These are phyloP conservation scores for Baronia brevicornis DNA, from an alignment of 2,888 invertebrate genomes.

Conservation along the genomic window DNA sequence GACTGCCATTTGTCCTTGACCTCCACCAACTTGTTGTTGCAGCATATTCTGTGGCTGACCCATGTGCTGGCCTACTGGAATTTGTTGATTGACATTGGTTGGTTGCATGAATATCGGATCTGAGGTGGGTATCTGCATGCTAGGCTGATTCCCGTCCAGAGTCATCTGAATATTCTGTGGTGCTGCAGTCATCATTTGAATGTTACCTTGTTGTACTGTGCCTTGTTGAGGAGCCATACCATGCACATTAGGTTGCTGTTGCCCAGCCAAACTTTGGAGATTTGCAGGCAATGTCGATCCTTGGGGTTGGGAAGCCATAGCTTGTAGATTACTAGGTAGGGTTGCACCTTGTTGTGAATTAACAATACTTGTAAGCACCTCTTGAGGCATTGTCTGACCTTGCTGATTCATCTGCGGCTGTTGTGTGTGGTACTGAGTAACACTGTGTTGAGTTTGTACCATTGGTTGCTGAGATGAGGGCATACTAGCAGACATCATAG, in stretches of 20 bases:
- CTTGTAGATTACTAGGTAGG: constrained; percentile 59
- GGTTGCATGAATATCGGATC: constrained; percentile 71
- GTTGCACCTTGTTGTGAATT: constrained; percentile 70
- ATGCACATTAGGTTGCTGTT: constrained; percentile 62
- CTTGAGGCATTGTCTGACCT: constrained; percentile 66
- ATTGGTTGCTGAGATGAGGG: constrained; percentile 65
- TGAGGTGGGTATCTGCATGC: constrained; percentile 73
- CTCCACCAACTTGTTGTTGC: constrained; percentile 60
- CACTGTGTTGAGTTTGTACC: constrained; percentile 67
- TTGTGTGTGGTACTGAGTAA: constrained; percentile 69
- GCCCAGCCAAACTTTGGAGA: constrained; percentile 68
- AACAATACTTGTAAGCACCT: constrained; percentile 67
- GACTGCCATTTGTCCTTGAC: constrained; percentile 59
- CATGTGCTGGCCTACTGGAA: constrained; percentile 64
- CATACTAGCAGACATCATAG: constrained; percentile 63
- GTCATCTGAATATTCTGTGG: constrained; percentile 74
- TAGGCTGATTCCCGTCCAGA: constrained; percentile 71
- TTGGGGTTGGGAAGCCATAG: constrained; percentile 66
- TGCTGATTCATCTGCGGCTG: constrained; percentile 67
- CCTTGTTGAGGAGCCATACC: constrained; percentile 68
- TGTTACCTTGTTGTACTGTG: constrained; percentile 74
- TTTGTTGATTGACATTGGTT: constrained; percentile 57
- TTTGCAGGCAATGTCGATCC: constrained; percentile 78
- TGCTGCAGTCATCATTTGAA: constrained; percentile 74
- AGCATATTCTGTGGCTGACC: constrained; percentile 59